phyloP scores from a whole-genome alignment of 1,140 invertebrate species.

The Rhysida immarginata region DNA sequence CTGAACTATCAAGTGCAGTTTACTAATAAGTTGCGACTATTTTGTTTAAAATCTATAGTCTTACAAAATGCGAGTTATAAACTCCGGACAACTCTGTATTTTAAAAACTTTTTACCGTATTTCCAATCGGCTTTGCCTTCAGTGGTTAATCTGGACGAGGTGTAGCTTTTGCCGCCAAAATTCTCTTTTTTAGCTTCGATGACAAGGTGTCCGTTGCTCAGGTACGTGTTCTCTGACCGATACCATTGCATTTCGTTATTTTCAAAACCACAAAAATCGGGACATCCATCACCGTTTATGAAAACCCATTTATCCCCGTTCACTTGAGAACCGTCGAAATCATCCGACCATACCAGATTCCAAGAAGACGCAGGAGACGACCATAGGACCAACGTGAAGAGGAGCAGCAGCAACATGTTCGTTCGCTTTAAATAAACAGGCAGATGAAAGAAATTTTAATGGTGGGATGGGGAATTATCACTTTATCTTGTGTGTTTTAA shows the following conservation, averaged over 20 bases:
- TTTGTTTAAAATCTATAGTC: too few species aligned
- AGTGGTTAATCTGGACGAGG: conserved; percentile 8
- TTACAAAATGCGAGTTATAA: too few species aligned
- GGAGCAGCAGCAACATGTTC: too few species aligned
- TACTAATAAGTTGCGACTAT: too few species aligned
- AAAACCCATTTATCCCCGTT: conserved; percentile 10
- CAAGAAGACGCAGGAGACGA: too few species aligned
- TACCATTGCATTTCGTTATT: conserved; percentile 12
- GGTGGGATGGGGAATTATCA: too few species aligned
- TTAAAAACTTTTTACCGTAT: not conserved
- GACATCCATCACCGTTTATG: conserved; percentile 6
- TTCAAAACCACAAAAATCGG: conserved; percentile 5
- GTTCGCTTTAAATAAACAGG: too few species aligned
- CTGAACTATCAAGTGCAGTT: too few species aligned
- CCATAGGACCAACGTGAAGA: too few species aligned
- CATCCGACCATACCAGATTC: conserved; percentile 11
- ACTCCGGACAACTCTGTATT: too few species aligned
- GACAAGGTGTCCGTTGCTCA: not conserved
- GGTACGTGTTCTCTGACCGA: not conserved
- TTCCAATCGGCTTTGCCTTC: not conserved
- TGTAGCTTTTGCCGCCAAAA: conserved; percentile 1
- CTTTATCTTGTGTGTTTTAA: too few species aligned
- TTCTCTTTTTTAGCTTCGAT: conserved; percentile 9
- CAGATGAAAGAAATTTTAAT: too few species aligned
- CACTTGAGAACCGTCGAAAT: conserved; percentile 10